Base-by-base conservation (phyloP, 1,140 invertebrate species). In the Aphidius ervi region DNA sequence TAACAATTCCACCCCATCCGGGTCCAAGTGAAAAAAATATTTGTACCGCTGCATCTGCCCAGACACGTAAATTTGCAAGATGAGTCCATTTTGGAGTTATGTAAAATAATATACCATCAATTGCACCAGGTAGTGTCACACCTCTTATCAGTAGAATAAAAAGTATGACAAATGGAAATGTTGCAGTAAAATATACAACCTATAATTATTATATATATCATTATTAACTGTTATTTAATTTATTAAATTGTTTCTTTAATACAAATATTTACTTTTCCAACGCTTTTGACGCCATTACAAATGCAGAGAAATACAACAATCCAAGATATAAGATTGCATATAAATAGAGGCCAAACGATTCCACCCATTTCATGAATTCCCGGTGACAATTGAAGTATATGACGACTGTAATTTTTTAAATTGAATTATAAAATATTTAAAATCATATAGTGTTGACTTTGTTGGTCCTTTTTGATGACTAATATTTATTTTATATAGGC, bases 11-110 rank as follows among this genome's bases (percentile, higher is more conserved):
- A 56, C 94, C 94, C 84, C 94, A 96, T 5, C 94, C 94, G 9
- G 92, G 90, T 1, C 94, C 94, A 2, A 95, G 86, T 0, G 93
- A 95, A 71, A 92, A 96, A 74, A 96, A 95, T 64, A 96, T 90
- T 78, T 93, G 91, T 6, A 93, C 87, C 0, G 93, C 93, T 6
- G 94, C 94, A 76, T 95, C 94, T 41, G 91, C 88, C 94, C 94
- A 97, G 23, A 95, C 84, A 73, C 84, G 85, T 31, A 87, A 77
- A 69, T 88, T 85, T 4, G 74, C 72, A 37, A 94, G 77, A 64
- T 87, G 84, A 10, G 83, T 69, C 91, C 91, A 95, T 63, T 95
- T 83, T 1, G 94, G 94, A 43, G 86, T 84, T 37, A 96, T 82
- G 69, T 93, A 97, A 79, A 90, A 94, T 23, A 83, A 74, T 62